phyloP scores from a whole-genome alignment of 2,113 vertebrate genomes.

The Microcebus lehilahytsara region DNA sequence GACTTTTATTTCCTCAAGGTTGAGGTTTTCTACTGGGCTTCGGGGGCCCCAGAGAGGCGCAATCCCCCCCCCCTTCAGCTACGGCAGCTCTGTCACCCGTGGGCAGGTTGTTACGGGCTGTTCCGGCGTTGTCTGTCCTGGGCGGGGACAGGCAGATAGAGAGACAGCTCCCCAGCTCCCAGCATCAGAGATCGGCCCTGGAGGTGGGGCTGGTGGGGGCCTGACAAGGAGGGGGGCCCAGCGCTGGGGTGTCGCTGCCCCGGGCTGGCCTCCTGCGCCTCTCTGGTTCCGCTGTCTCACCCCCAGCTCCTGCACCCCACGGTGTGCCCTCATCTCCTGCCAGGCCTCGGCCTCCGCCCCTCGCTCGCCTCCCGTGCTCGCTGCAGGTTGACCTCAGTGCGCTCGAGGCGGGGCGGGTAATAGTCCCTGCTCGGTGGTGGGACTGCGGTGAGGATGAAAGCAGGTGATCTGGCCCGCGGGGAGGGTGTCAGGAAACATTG shows the following conservation, averaged over 20 bases:
- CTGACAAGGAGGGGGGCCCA: fast-evolving
- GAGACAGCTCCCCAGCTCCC: background rate
- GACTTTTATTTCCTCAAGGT: background rate
- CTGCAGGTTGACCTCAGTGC: background rate
- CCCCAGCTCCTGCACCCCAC: fast-evolving
- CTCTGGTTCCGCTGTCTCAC: background rate
- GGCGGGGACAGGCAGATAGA: fast-evolving
- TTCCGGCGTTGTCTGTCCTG: too few species aligned
- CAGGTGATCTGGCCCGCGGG: background rate
- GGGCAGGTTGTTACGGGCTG: too few species aligned
- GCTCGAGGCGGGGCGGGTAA: background rate
- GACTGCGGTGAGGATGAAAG: background rate
- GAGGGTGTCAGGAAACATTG: background rate
- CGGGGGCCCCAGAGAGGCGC: background rate
- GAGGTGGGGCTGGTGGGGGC: background rate
- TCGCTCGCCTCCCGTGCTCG: fast-evolving
- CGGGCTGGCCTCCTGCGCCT: background rate
- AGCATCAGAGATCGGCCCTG: background rate
- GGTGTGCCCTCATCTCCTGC: background rate
- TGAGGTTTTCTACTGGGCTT: background rate
- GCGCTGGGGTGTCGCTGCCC: background rate
- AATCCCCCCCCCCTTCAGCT: background rate
- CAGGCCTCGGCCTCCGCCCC: background rate
- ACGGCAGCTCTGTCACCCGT: background rate
- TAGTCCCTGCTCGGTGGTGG: background rate